Base-by-base conservation (phyloP, 1,140 invertebrate genomes). In the Ceratosolen solmsi region DNA sequence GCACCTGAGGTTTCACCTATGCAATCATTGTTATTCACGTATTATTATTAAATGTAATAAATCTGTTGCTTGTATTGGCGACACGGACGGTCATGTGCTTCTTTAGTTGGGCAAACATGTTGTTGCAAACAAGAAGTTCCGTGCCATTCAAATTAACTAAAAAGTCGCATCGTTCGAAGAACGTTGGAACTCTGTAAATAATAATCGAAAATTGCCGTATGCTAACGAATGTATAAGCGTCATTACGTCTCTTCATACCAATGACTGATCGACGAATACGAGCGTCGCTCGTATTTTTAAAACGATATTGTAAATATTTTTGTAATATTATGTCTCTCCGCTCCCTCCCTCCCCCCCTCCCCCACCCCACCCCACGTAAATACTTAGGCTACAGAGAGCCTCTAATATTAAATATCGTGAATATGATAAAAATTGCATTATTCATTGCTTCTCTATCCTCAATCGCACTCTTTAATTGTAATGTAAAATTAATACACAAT, bases 221-320 rank as follows among this genome's bases (percentile, higher is more conserved):
- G 11, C 33, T 20, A 22, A 36, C 11, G 46, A 70, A 54, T 36
- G 17, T 36, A 25, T 38, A 30, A 68, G 20, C 60, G 30, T 76
- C 25, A 27, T 49, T 49, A 49, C 71, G n/a, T 63, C 68, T 46
- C 51, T 80, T 27, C 56, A 65, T 74, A 46, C 68, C 54, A 63
- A 80, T 74, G 79, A 80, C 54, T 80, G 79, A 80, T 65, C 27
- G 27, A 63, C 33, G 60, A 65, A 17, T 73, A 33, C 30, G 49
- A 68, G 30, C 27, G 49, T 46, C 46, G n/a, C 72, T 65, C 27
- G 73, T 75, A 17, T 46, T n/a, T 15, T 68, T 41, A 30, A n/a
- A 75, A 80, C 54, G 22, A 51, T 65, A 60, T 38, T 81, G 73
- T 77, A 82, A 56, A 82, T 82, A 82, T 46, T 71, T 71, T 76